Evolutionary conservation across 2,113 vertebrate genomes (phyloP).

Genomic region (Tretioscincus oriximinensis): DNA sequence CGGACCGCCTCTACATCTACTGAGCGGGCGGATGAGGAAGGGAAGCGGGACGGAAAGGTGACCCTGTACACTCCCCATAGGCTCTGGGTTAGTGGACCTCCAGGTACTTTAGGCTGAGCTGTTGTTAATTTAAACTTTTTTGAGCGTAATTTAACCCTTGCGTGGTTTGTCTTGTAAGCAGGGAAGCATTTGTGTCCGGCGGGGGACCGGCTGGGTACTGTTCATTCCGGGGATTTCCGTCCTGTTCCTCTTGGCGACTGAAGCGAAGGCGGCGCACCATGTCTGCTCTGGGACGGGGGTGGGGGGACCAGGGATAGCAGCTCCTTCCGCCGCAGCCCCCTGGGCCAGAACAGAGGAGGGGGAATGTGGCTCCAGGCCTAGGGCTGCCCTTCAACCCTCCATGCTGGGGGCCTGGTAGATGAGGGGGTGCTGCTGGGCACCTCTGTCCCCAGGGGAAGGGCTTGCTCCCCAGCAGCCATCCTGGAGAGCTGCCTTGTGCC

Average conservation of each 20-base stretch:
- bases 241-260: conserved; percentile 18
- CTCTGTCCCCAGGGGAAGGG: background rate
- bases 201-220: conserved; percentile 39
- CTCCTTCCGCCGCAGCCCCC: background rate
- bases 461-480: no score
- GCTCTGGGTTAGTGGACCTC: conserved; percentile 53
- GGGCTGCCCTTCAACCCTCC: background rate
- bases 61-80: conserved; percentile 44
- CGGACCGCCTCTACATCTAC: conserved; percentile 75
- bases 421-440: background rate
- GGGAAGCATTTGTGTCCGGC: conserved; percentile 34
- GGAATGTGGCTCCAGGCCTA: background rate
- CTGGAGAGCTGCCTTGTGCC: background rate
- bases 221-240: conserved; percentile 49
- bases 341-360: background rate
- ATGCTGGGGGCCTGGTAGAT: background rate
- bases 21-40: conserved; percentile 53
- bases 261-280: conserved; percentile 25
- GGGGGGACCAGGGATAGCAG: background rate
- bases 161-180: conserved; percentile 41
- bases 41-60: conserved; percentile 29
- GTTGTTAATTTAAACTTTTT: conserved; percentile 49
- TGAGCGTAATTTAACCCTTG: conserved; percentile 40
- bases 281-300: background rate
- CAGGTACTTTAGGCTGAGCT: conserved; percentile 59